These are phyloP conservation scores for Zelleria hepariella DNA, from an alignment of 2,888 invertebrate species.

Conservation along the genomic window DNA sequence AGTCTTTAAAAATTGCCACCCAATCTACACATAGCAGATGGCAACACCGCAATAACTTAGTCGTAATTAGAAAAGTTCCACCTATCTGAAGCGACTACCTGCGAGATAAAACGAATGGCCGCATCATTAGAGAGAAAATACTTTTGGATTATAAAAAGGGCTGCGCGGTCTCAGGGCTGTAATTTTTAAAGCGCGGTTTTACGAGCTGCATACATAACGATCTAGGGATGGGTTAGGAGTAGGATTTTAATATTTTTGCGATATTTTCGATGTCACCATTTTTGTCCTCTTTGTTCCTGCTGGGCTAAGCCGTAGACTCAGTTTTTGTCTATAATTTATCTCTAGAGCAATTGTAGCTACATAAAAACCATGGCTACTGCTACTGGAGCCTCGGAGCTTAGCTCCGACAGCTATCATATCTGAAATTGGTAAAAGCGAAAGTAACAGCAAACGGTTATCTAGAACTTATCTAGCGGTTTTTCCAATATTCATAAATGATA, in stretches of 20 bases:
- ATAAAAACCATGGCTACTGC: too few relatives aligned
- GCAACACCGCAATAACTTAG: constrained; percentile 9
- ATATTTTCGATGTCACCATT: constrained; percentile 1
- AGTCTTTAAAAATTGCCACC: constrained; percentile 5
- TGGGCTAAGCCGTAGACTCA: too few relatives aligned
- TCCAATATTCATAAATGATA: too few relatives aligned
- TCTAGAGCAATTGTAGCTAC: too few relatives aligned
- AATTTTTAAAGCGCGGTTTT: constrained; percentile 60
- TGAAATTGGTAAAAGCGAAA: too few relatives aligned
- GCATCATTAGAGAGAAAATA: constrained; percentile 56
- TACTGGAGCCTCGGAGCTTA: too few relatives aligned
- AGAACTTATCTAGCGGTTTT: too few relatives aligned
- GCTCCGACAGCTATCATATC: too few relatives aligned
- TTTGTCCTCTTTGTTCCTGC: too few relatives aligned
- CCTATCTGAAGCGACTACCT: constrained; percentile 7
- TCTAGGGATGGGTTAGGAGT: constrained; percentile 27
- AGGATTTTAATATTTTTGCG: background rate
- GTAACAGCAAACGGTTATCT: too few relatives aligned
- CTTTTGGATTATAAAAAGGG: constrained; percentile 64
- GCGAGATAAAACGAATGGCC: constrained; percentile 43
- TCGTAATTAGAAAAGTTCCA: constrained; percentile 15
- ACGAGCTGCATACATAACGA: constrained; percentile 50
- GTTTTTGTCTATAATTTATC: background rate
- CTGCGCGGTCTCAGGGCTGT: constrained; percentile 35
- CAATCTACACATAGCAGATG: constrained; percentile 9